phyloP scores from a whole-genome alignment of 2,113 vertebrate genomes.

The Prionailurus bengalensis region DNA sequence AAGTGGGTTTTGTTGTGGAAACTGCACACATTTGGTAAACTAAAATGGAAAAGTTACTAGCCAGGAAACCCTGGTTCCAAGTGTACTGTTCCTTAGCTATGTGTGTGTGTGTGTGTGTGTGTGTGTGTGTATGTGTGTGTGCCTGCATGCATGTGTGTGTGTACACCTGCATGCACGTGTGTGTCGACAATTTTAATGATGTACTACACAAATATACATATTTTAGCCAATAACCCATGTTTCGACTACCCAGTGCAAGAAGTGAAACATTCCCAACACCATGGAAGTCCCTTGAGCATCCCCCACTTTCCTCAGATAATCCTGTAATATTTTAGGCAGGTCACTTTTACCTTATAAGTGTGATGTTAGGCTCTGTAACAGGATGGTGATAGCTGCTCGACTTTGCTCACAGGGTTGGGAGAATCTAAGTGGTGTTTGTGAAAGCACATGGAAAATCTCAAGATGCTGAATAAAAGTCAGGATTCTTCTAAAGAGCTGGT shows the following conservation, averaged over 20 bases:
- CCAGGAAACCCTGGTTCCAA: not conserved
- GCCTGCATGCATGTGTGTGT: not conserved
- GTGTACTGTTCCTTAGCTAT: not conserved
- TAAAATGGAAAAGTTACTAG: not conserved
- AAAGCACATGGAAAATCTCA: not conserved
- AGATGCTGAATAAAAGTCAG: not conserved
- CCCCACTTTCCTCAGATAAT: not conserved
- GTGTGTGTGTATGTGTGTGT: no score
- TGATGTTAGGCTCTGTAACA: not conserved
- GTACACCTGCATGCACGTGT: not conserved
- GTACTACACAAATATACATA: not conserved
- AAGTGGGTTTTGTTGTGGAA: not conserved
- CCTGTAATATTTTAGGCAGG: conserved; percentile 38
- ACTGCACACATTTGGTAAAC: not conserved
- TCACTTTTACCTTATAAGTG: not conserved
- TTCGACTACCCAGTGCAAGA: not conserved
- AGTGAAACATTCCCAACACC: not conserved
- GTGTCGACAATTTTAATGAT: not conserved
- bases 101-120: not conserved
- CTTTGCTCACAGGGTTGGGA: not conserved
- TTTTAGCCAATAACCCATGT: not conserved
- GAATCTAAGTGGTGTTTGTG: not conserved
- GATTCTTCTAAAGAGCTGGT: not conserved
- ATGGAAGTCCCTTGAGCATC: not conserved
- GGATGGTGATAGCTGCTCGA: not conserved